These are phyloP conservation scores for Oryzias sinensis DNA, from an alignment of 2,797 vertebrate genomes.

Conservation along the genomic window DNA sequence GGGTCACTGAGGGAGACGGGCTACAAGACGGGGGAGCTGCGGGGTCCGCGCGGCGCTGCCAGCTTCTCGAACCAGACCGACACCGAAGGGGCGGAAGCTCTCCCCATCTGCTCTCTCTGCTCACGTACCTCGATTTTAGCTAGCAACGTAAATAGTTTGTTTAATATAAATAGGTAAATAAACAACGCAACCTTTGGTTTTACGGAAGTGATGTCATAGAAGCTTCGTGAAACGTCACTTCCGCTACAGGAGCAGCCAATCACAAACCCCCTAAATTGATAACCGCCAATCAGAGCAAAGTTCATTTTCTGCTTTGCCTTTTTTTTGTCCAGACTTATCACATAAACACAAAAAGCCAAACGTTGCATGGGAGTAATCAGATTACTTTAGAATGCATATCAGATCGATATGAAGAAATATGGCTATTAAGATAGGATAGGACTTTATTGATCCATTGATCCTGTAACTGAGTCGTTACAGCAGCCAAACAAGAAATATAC, in stretches of 20 bases:
- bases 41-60: not conserved
- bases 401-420: too few species aligned
- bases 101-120: not conserved
- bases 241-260: not conserved
- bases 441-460: too few species aligned
- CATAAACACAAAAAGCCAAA: too few species aligned
- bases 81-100: not conserved
- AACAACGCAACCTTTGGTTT: constrained; percentile 20
- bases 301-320: not conserved
- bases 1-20: not conserved
- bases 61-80: not conserved
- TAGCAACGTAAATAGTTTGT: constrained; percentile 27
- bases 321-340: not conserved
- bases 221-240: not conserved
- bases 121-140: not conserved
- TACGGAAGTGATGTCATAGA: constrained; percentile 60
- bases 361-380: too few species aligned
- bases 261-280: not conserved
- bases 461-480: too few species aligned
- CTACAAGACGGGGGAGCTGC: not conserved
- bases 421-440: too few species aligned
- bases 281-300: constrained; percentile 4
- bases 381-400: too few species aligned
- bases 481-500: too few species aligned
- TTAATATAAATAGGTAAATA: constrained; percentile 26